Percentiles rank a stretch among this genome's conserved stretches.
Conservation (phyloP, 1,140 invertebrate genomes). For the Grapholita molesta region DNA sequence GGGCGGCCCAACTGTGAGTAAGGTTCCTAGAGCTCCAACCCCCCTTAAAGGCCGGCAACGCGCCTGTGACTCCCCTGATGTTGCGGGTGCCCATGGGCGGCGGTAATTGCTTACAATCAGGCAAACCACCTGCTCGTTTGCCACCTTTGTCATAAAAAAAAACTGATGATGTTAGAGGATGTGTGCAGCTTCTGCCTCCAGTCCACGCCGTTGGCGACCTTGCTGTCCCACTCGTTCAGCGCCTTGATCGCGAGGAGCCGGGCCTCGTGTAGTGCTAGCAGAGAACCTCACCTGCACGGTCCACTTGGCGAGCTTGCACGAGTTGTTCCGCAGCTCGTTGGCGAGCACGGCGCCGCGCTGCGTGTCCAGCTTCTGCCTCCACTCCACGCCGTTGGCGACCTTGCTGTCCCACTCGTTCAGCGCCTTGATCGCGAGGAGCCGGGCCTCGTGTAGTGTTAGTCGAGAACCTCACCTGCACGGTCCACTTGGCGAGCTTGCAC, state of each 20-base stretch:
- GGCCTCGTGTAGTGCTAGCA: constrained; percentile 81
- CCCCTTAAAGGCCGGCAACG: no score
- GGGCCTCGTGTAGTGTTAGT: constrained; percentile 83
- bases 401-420: constrained; percentile 99
- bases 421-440: constrained; percentile 98
- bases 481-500: constrained; percentile 99
- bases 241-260: constrained; percentile 98
- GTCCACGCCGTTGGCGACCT: constrained; percentile 96
- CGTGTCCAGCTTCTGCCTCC: constrained; percentile 97
- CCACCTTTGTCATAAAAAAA: no score
- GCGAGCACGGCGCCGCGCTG: constrained; percentile 99
- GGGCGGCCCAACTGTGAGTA: no score
- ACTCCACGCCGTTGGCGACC: constrained; percentile 96
- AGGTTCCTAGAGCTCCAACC: no score
- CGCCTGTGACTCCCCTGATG: no score
- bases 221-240: constrained; percentile 99
- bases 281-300: constrained; percentile 88
- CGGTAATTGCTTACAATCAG: no score
- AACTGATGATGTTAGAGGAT: no score
- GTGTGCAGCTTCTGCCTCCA: constrained; percentile 99
- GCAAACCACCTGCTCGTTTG: no score
- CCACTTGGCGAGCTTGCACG: constrained; percentile 99
- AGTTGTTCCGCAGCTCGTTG: constrained; percentile 98
- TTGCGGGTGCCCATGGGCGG: no score
- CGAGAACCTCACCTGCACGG: constrained; percentile 86